Conservation (phyloP, 2,797 vertebrate species). For the Chaunax sp. region DNA sequence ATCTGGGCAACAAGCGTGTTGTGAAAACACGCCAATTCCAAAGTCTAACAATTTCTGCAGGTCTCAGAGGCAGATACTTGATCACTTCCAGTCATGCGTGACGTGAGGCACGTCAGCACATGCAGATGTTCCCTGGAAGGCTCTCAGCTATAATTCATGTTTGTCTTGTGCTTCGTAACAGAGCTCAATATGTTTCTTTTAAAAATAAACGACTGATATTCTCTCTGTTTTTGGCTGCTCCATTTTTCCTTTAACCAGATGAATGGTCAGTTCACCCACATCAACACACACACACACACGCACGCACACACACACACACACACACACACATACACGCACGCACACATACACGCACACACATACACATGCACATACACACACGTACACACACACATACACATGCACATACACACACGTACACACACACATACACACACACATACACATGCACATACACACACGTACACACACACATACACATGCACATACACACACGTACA, state of each 20-base stretch:
- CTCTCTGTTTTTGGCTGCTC: background rate
- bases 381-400: too few species aligned
- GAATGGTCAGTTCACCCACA: background rate
- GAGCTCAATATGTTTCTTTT: conserved; percentile 3
- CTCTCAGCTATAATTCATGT: conserved; percentile 31
- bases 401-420: too few species aligned
- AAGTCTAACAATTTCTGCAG: conserved; percentile 37
- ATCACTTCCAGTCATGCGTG: conserved; percentile 74
- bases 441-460: too few species aligned
- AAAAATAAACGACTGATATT: background rate
- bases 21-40: conserved; percentile 53
- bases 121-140: conserved; percentile 61
- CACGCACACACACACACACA: too few species aligned
- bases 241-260: background rate
- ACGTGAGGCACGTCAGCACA: conserved; percentile 43
- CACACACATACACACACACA: too few species aligned
- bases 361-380: too few species aligned
- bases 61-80: conserved; percentile 42
- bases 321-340: too few species aligned
- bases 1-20: conserved; percentile 45
- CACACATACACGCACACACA: too few species aligned
- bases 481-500: too few species aligned
- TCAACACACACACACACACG: background rate
- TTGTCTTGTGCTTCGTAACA: conserved; percentile 19
- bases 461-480: too few species aligned